These are phyloP conservation scores for Andrena marginata DNA, from an alignment of 2,888 invertebrate genomes.

Conservation along the genomic window DNA sequence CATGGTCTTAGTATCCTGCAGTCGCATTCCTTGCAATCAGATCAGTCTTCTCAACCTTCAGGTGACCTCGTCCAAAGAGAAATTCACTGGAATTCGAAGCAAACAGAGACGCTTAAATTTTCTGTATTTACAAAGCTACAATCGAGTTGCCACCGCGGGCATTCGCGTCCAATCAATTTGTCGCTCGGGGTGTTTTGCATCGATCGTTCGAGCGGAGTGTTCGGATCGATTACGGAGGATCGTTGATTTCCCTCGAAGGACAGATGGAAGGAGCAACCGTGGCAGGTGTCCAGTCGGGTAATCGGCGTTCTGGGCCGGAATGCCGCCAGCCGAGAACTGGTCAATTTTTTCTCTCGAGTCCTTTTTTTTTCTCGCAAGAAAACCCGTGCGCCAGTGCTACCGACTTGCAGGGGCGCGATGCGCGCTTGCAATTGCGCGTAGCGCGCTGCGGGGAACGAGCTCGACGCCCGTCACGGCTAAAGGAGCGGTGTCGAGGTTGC, in stretches of 20 bases:
- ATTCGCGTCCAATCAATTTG: not conserved
- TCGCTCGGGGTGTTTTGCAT: not conserved
- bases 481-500: conserved; percentile 30
- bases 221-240: conserved; percentile 4
- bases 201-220: not conserved
- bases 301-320: conserved; percentile 52
- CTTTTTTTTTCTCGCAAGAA: conserved; percentile 3
- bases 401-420: conserved; percentile 4
- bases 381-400: conserved; percentile 7
- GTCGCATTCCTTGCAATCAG: too few species aligned
- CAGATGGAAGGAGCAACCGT: conserved; percentile 14
- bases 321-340: conserved; percentile 40
- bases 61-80: too few species aligned
- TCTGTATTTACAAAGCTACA: too few species aligned
- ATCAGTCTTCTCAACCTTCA: too few species aligned
- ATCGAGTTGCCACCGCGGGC: not conserved
- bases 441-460: not conserved
- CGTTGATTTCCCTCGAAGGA: conserved; percentile 32
- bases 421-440: conserved; percentile 28
- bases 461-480: not conserved
- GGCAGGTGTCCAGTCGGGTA: conserved; percentile 40
- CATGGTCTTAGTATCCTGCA: too few species aligned
- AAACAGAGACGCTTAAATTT: too few species aligned
- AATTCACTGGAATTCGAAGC: too few species aligned
- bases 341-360: conserved; percentile 42